These are phyloP conservation scores for Chaetorhynchus papuensis DNA, from an alignment of 2,113 vertebrate genomes.

Conservation along the genomic window DNA sequence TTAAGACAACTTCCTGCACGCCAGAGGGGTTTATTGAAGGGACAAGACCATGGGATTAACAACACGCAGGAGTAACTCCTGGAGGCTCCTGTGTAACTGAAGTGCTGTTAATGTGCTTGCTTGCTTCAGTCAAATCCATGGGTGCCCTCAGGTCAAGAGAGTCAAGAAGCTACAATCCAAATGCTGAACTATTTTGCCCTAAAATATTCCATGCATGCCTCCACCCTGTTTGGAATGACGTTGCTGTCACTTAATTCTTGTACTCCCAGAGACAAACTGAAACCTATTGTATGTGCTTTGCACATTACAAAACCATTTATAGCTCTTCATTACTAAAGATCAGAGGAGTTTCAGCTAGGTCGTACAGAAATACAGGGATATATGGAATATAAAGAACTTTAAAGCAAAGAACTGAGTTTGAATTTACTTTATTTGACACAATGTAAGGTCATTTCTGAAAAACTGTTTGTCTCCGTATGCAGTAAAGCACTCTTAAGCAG, in stretches of 20 bases:
- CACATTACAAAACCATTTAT: not conserved
- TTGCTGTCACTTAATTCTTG: not conserved
- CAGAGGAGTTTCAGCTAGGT: not conserved
- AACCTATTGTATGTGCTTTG: not conserved
- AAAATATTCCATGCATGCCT: not conserved
- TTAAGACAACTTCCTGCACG: not conserved
- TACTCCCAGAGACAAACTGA: not conserved
- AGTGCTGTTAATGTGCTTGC: not conserved
- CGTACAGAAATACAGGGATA: accelerated
- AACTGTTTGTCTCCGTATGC: accelerated
- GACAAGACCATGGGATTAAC: not conserved
- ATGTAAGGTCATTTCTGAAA: not conserved
- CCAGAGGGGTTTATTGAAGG: not conserved
- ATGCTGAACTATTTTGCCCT: not conserved
- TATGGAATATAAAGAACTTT: not conserved
- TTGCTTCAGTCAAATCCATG: not conserved
- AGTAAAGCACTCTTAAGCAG: not conserved
- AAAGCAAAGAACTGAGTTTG: not conserved
- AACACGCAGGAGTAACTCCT: accelerated
- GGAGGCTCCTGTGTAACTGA: not conserved
- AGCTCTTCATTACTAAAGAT: not conserved
- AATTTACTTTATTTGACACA: not conserved
- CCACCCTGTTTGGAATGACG: not conserved
- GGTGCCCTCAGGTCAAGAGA: not conserved
- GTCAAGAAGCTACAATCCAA: not conserved